Conservation (phyloP, 2,888 invertebrate species). For the Atherix ibis region DNA sequence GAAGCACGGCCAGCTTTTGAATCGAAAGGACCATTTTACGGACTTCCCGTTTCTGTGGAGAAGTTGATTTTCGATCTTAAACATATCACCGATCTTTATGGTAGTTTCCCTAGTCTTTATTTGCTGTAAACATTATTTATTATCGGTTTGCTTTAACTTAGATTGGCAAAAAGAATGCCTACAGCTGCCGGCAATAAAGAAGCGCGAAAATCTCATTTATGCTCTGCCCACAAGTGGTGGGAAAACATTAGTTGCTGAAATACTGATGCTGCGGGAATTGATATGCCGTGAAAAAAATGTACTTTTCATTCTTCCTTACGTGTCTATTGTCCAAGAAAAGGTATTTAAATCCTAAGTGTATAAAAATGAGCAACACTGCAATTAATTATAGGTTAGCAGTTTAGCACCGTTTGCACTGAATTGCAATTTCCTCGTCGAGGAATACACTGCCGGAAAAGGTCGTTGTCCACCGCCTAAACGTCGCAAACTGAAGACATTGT, state of each 20-base stretch:
- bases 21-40: conserved; percentile 50
- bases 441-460: conserved; percentile 88
- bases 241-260: conserved; percentile 92
- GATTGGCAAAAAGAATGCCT: conserved; percentile 94
- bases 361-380: not conserved
- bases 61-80: conserved; percentile 55
- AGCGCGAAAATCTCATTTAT: conserved; percentile 71
- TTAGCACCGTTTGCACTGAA: conserved; percentile 77
- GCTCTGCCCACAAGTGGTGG: conserved; percentile 94
- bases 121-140: conserved; percentile 1
- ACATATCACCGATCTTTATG: conserved; percentile 68
- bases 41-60: conserved; percentile 54
- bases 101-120: conserved; percentile 33
- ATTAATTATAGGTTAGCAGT: conserved; percentile 20
- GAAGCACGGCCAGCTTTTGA: conserved; percentile 17
- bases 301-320: conserved; percentile 82
- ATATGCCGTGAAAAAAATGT: conserved; percentile 67
- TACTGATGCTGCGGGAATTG: conserved; percentile 76
- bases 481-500: conserved; percentile 60
- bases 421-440: conserved; percentile 79
- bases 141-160: conserved; percentile 25
- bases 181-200: conserved; percentile 52
- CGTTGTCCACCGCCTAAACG: conserved; percentile 69
- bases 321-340: conserved; percentile 96
- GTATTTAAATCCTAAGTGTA: conserved; percentile 31